A percentile compares a stretch with the other conserved stretches of the same genome.
phyloP scores from a whole-genome alignment of 2,113 vertebrate species.

The Eulemur macaco region DNA sequence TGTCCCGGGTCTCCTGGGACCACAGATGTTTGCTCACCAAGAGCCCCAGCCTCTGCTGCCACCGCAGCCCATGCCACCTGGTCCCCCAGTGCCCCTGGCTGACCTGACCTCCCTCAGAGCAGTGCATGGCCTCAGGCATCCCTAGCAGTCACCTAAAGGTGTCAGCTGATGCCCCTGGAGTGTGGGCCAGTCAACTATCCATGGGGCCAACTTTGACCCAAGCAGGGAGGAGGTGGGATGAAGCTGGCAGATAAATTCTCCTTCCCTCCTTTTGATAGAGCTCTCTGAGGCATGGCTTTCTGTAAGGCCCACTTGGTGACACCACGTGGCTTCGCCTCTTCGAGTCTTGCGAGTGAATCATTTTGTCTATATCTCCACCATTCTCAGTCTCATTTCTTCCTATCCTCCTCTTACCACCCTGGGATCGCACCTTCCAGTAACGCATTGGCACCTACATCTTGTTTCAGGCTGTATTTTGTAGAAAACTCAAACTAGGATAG shows the following conservation, averaged over 20 bases:
- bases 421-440: not conserved
- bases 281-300: not conserved
- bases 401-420: not conserved
- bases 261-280: not conserved
- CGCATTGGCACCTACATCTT: not conserved
- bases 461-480: not conserved
- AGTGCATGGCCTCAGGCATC: fast-evolving
- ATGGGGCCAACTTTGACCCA: not conserved
- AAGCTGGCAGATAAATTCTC: not conserved
- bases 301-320: not conserved
- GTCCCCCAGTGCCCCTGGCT: no score
- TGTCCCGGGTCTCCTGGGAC: not conserved
- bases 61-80: no score
- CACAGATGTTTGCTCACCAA: not conserved
- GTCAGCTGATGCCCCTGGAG: not conserved
- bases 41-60: not conserved
- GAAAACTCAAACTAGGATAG: not conserved
- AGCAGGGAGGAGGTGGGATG: not conserved
- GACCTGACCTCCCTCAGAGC: not conserved
- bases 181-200: not conserved
- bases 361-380: not conserved
- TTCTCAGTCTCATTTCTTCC: not conserved
- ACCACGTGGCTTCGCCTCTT: not conserved
- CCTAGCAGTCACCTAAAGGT: not conserved
- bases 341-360: fast-evolving